A percentile compares a stretch with the other conserved stretches of the same genome.
Conservation (phyloP, 2,888 invertebrate species). For the Sipha maydis region DNA sequence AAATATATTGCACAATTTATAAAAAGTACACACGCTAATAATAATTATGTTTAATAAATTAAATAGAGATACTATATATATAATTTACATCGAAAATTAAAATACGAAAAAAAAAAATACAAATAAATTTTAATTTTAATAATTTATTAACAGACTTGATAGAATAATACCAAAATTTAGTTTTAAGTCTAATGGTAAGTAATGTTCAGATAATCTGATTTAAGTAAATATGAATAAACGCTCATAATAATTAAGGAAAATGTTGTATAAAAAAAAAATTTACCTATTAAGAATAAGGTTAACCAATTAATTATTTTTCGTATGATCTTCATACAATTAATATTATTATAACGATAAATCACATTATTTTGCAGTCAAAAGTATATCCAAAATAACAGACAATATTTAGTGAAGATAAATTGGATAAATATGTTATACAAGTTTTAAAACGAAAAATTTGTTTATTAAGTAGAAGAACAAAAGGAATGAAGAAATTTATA, state of each 20-base stretch:
- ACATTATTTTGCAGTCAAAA: constrained; percentile 38
- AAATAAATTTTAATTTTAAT: constrained; percentile 49
- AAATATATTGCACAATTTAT: constrained; percentile 62
- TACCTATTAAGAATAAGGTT: constrained; percentile 26
- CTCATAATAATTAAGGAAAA: constrained; percentile 3
- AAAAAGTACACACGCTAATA: constrained; percentile 59
- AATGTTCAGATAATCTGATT: constrained; percentile 44
- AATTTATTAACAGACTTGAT: constrained; percentile 55
- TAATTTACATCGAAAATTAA: constrained; percentile 22
- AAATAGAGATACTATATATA: not conserved
- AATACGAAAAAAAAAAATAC: constrained; percentile 48
- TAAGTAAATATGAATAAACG: constrained; percentile 11
- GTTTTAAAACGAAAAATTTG: constrained; percentile 1
- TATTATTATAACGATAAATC: constrained; percentile 29
- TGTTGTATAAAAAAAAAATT: constrained; percentile 32
- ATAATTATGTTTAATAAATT: constrained; percentile 53
- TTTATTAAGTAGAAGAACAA: constrained; percentile 59
- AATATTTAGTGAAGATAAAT: not conserved
- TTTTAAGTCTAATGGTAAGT: constrained; percentile 58
- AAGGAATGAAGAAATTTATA: constrained; percentile 54
- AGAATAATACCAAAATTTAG: constrained; percentile 47
- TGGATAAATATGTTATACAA: constrained; percentile 10
- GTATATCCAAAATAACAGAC: constrained; percentile 35
- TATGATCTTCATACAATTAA: constrained; percentile 22
- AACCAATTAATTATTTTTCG: constrained; percentile 20